phyloP scores from a whole-genome alignment of 2,113 vertebrate genomes.

The Vireo altiloquus region DNA sequence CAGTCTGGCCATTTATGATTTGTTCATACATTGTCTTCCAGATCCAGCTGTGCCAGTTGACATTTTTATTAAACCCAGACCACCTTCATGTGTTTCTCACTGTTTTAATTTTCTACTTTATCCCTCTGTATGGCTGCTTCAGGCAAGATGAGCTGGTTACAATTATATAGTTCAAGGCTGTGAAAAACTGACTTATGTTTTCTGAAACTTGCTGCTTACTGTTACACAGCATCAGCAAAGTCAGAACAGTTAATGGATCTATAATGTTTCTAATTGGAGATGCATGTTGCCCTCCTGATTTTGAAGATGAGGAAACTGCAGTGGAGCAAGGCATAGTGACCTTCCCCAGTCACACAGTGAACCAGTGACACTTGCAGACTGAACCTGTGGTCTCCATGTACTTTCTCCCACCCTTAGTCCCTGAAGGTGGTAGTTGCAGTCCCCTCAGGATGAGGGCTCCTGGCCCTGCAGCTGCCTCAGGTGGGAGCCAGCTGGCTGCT shows the following conservation, averaged over 20 bases:
- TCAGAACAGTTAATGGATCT: neutral
- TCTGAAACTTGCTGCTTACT: neutral
- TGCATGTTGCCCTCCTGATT: neutral
- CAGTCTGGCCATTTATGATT: neutral
- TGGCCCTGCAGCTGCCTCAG: rapidly evolving
- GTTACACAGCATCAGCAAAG: neutral
- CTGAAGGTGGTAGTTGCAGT: neutral
- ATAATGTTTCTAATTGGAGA: neutral
- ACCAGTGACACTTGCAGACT: neutral
- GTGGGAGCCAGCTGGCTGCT: neutral
- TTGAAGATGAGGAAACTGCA: neutral
- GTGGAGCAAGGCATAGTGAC: neutral
- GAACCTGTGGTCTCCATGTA: neutral
- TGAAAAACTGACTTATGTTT: neutral
- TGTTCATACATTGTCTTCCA: neutral
- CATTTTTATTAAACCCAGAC: neutral
- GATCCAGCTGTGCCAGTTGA: neutral
- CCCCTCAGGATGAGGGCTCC: rapidly evolving
- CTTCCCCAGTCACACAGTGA: neutral
- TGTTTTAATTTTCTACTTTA: neutral
- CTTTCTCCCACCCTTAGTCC: neutral
- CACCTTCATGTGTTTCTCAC: neutral
- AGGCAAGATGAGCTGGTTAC: neutral
- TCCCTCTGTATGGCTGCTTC: neutral
- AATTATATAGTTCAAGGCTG: neutral